Percentiles rank a stretch among this genome's conserved stretches.
Evolutionary conservation across 2,797 vertebrate species (phyloP).

Genomic region (Vultur gryphus): DNA sequence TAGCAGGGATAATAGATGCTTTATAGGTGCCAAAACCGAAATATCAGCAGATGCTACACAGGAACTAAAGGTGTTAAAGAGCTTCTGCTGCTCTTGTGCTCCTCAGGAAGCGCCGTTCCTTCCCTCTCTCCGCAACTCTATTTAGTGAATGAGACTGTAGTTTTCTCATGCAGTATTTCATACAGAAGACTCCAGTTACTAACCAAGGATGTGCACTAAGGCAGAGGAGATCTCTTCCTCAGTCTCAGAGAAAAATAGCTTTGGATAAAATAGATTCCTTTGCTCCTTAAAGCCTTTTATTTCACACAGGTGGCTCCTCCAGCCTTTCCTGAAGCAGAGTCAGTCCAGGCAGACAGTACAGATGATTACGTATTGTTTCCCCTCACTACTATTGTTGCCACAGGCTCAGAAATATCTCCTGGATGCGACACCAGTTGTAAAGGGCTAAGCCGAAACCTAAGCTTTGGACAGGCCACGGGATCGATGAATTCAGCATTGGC

Average conservation of each 20-base stretch:
- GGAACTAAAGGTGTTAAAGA: not conserved
- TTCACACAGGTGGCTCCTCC: not conserved
- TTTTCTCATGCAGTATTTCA: not conserved
- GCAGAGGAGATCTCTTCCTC: not conserved
- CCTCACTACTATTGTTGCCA: not conserved
- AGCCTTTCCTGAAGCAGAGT: not conserved
- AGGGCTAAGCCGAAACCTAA: not conserved
- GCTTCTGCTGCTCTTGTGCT: not conserved
- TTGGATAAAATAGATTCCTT: not conserved
- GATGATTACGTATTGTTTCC: not conserved
- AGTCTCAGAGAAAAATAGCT: not conserved
- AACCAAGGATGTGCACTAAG: not conserved
- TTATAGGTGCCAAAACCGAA: not conserved
- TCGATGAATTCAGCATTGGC: slow-evolving; percentile 51
- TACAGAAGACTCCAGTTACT: not conserved
- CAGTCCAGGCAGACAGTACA: not conserved
- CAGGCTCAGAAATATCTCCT: not conserved
- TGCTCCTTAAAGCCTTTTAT: not conserved
- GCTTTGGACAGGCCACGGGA: not conserved
- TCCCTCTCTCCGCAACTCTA: not conserved
- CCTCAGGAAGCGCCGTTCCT: not conserved
- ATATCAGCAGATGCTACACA: not conserved
- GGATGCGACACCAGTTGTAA: not conserved
- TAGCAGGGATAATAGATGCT: not conserved
- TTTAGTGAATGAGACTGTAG: not conserved